Base-by-base conservation (phyloP, 1,140 invertebrate genomes). In the Ceratoteleas bidentatus region DNA sequence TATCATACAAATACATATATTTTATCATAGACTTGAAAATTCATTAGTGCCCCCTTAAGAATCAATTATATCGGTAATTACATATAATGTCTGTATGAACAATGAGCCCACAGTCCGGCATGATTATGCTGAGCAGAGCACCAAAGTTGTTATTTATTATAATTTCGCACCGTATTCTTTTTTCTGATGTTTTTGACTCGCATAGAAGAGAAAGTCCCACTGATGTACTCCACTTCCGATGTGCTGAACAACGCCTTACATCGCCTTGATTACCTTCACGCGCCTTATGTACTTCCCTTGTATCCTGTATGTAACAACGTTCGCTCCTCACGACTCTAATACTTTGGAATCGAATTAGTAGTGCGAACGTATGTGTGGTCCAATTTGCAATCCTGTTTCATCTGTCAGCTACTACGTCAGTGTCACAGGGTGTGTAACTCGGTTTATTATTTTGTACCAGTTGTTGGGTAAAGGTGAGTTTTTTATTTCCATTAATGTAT, bases 181-280 rank as follows among this genome's bases (percentile, higher is more conserved):
- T 79, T 84, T 87, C 85, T 85, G 82, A 88, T 86, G 89, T 60
- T 85, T 83, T 85, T 86, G 69, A 73, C 78, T 84, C 80, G 76
- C 83, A 84, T 90, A 91, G 90, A 91, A 87, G 90, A 91, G 77
- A 89, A 89, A 88, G 89, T 91, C 85, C 90, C 90, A 86, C 87
- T 91, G 87, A 89, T 91, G 88, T 91, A 91, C 85, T 91, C 90
- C 73, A 91, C 85, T 84, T 86, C 89, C 81, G 88, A 91, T 85
- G 88, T 91, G 86, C 86, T 91, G 87, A 90, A 87, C 89, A 91
- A 91, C 87, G 88, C 89, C 85, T 87, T 91, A 79, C 90, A 91
- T 88, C 89, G 89, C 84, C 87, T 87, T 85, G 83, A 88, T 81
- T 86, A 87, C 85, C 86, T 87, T 85, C 85, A 86, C 83, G 84